Base-by-base conservation (phyloP, 2,888 invertebrate genomes). In the Drosophila prolongata region DNA sequence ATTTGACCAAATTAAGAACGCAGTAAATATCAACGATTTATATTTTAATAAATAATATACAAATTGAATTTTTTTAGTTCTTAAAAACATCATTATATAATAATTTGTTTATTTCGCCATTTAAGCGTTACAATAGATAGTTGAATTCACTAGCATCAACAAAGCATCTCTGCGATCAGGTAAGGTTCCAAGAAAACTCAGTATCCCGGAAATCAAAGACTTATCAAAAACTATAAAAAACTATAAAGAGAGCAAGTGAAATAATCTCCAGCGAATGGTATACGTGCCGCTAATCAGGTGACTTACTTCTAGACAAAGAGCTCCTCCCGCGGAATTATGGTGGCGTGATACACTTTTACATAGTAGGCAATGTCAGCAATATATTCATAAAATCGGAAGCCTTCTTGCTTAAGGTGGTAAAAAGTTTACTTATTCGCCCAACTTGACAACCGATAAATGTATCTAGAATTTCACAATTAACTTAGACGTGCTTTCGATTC, bases 381-480 rank as follows among this genome's bases (percentile, higher is more conserved):
- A 24, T 27, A 40, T n/a, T 38, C 30, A 55, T 58, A 56, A 56
- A 46, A 34, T 38, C 19, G 24, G 60, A 16, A 37, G 44, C 11
- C 11, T 24, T 19, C 8, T 13, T 13, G 6, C 13, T 38, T n/a
- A 5, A n/a, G 37, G 13, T 38, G 37, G 13, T 34, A 1, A 10
- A 27, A 6, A 8, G 1, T 2, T 27, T 8, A 16, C 14, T 35
- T 10, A 35, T 6, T 37, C 16, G 19, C n/a, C 43, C 27, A 27
- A 16, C 42, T 34, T 49, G 50, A 50, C 37, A 11, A 42, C 44
- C 50, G 38, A 52, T 35, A 42, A 13, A 19, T 56, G 75, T 75
- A 54, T 69, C 67, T 77, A 73, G 85, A 85, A 85, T 89, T 85
- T 85, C 87, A 89, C 87, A 89, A 85, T 68, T 76, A 75, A 75